Base-by-base conservation (phyloP, 2,888 invertebrate genomes). In the Chrysodeixis includens region DNA sequence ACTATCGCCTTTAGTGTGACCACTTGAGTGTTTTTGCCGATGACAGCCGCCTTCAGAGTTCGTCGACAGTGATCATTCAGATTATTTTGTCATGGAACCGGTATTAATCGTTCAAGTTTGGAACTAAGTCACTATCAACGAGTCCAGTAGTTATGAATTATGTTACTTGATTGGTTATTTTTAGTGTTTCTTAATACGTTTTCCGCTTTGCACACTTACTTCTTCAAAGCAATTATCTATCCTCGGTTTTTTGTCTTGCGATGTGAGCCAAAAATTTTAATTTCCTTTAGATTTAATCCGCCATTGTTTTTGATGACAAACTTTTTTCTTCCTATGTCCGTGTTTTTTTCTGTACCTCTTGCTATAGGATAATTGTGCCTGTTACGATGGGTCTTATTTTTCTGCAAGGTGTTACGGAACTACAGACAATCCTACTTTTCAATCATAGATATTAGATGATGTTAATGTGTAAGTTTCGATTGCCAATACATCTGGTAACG, bases 1-100 rank as follows among this genome's bases (percentile, higher is more conserved):
- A 79, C 60, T 79, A 70, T 78, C 58, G 56, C 66, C 56, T 75
- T 74, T 74, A 76, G 71, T 65, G 66, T 76, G 67, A 77, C 74
- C 78, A 74, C 76, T 74, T 74, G 76, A 81, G 79, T 76, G 84
- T 88, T 89, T 86, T 88, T 88, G 84, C 83, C 74, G 77, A 84
- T 84, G 81, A 83, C 83, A 82, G 79, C 66, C 81, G 79, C 74
- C 76, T 80, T 78, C 74, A 30, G 85, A 90, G 91, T 90, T 90
- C 90, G 88, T 87, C 88, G 90, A 88, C 91, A 85, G 87, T 83
- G 86, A 86, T 90, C 86, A 86, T 85, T 88, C 81, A 85, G 84
- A 83, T 88, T 90, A 87, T 88, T 80, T 90, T 91, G 89, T 90
- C 88, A 89, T 86, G 86, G 86, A 90, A 90, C 90, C 89, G 90